Evolutionary conservation across 2,797 vertebrate species (phyloP).

Genomic region (Clarias laeviceps): DNA sequence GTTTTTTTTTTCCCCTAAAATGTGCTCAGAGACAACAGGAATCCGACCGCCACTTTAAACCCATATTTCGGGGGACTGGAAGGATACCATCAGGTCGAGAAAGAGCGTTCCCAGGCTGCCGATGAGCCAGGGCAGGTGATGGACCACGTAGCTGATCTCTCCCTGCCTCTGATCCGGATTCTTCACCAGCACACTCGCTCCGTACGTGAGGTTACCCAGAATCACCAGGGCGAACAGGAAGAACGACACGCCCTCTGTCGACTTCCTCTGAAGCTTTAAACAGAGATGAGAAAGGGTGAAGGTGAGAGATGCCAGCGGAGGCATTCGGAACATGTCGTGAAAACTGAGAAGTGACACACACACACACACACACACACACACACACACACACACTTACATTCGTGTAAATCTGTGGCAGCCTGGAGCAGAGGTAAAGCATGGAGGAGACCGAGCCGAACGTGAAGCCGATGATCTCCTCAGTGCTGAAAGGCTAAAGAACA

Average conservation of each 20-base stretch:
- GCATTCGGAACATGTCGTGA: background rate
- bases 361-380: too few species aligned
- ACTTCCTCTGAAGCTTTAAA: conserved; percentile 85
- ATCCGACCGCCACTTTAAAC: background rate
- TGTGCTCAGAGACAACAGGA: background rate
- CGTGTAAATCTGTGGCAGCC: conserved; percentile 89
- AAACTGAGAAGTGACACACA: background rate
- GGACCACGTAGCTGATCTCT: conserved; percentile 82
- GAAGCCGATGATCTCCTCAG: conserved; percentile 86
- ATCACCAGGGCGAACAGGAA: conserved; percentile 92
- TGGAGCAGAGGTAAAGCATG: conserved; percentile 86
- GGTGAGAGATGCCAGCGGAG: background rate
- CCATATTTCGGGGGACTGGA: conserved; percentile 40
- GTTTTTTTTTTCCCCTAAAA: background rate
- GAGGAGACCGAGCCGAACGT: conserved; percentile 87
- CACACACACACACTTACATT: conserved; percentile 80
- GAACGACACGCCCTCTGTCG: conserved; percentile 87
- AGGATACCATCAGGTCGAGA: conserved; percentile 91
- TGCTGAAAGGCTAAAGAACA: conserved; percentile 78
- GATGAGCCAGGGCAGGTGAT: conserved; percentile 94
- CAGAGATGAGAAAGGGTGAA: background rate
- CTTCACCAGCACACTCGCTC: conserved; percentile 88
- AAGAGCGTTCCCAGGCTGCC: conserved; percentile 91
- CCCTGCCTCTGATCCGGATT: conserved; percentile 82
- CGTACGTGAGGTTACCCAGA: conserved; percentile 88